Evolutionary conservation across 2,888 invertebrate genomes (phyloP), one percentile per base, ranked within the genome.

Genomic region (Sphaerophoria rueppellii): DNA sequence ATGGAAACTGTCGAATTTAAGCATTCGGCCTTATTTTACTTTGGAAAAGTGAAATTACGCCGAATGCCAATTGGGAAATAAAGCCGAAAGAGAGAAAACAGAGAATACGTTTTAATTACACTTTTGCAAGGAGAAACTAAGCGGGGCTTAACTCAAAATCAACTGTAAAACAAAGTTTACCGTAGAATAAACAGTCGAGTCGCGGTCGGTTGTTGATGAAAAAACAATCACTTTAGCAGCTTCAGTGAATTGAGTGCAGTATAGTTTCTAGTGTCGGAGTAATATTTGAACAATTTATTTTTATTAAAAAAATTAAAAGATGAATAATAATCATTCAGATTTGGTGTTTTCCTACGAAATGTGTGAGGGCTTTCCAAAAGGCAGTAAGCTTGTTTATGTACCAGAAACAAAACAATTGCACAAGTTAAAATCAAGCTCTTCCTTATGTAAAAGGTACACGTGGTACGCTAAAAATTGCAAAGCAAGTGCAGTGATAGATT

Each of bases 281-380:
- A 37, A 37, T 37, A 6, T 6, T 6, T 6, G 7, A 7, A 9
- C 7, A 43, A 43, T 43, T 4, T 37, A 6, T 37, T 4, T 37
- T 37, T 4, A 6, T 37, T 37, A 6, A 37, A 37, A 37, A 37
- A 37, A 37, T 37, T 37, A 37, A 37, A 37, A 37, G 5, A 37
- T 37, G 37, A 37, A 37, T 37, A 37, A 37, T 37, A 37, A 37
- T 37, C 4, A 37, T 43, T 43, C 40, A 43, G 6, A 4, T 43
- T 43, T 11, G 40, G 40, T 43, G n/a, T n/a, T n/a, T n/a, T n/a
- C n/a, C n/a, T 43, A 43, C 37, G 52, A 65, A 50, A 61, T 61
- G 4, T 61, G 61, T 46, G 61, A 61, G 34, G 61, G 61, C 34
- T 61, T 61, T 46, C 35, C 50, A 11, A 65, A 52, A n/a, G 52